Base-by-base conservation (phyloP, 2,113 vertebrate species). In the Otus sunia region DNA sequence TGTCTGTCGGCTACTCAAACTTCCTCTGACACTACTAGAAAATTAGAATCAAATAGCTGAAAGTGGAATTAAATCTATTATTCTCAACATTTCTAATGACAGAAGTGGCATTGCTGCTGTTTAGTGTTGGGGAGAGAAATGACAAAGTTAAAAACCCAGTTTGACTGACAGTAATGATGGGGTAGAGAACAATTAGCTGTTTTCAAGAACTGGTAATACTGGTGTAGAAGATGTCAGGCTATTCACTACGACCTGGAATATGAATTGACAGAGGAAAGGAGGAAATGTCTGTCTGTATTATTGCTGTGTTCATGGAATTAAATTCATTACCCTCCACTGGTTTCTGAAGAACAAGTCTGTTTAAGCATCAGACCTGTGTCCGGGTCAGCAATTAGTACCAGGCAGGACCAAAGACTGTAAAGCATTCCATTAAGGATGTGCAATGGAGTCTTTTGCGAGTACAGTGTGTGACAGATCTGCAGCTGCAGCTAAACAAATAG, bases 401-500 rank as follows among this genome's bases (percentile, higher is more conserved):
- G 34, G 18, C 53, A 78, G 81, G 59, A 63, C 14, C 62, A 53
- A 90, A 95, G 45, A 66, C 26, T 39, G 64, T 47, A 52, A 68
- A 80, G 53, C 53, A n/a, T 74, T 60, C 47, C 43, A 19, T 63
- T 22, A 22, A 59, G 73, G 84, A 30, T 4, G 23, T 5, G 13
- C 10, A 27, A n/a, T 66, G 36, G 50, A 74, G 26, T 21, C 52
- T 85, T 59, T 64, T 77, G 83, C 74, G 78, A 91, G 64, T 30
- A 86, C 27, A 34, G 58, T 18, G 45, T 50, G 36, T 3, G 22
- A 10, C 52, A 87, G 50, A 67, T 13, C 64, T 73, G 88, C 73
- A 96, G 92, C 97, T 96, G 72, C 62, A 95, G 36, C 39, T 45
- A 41, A 43, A 52, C 71, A 43, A 56, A 84, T 74, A 55, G 62